Conservation (phyloP, 2,888 invertebrate genomes). For the Meandrusa payeni region DNA sequence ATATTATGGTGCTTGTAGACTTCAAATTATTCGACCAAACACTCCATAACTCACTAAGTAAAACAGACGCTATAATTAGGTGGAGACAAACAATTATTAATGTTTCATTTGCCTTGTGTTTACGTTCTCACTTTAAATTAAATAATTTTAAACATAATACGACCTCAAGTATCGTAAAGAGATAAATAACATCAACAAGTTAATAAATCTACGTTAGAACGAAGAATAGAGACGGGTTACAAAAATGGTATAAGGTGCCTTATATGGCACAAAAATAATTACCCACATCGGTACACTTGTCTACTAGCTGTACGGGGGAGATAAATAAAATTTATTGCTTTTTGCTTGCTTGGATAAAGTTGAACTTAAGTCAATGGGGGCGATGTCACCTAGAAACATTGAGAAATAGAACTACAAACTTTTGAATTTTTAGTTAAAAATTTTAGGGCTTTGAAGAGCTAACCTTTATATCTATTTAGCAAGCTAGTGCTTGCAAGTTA, state of each 20-base stretch:
- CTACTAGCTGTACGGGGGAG: conserved; percentile 12
- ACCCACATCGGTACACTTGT: conserved; percentile 22
- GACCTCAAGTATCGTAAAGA: conserved; percentile 1
- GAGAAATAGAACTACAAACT: too few species aligned
- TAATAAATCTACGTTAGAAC: conserved; percentile 24
- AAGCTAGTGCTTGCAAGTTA: too few species aligned
- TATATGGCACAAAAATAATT: conserved; percentile 24
- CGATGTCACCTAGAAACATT: too few species aligned
- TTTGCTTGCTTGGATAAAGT: conserved; percentile 1
- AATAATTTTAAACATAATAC: conserved; percentile 5
- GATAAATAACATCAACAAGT: conserved; percentile 18
- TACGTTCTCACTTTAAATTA: background rate
- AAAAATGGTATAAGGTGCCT: conserved; percentile 19
- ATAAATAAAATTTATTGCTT: conserved; percentile 21
- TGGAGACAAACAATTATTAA: too few species aligned
- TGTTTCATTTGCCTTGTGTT: background rate
- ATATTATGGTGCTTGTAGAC: too few species aligned
- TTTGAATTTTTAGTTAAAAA: too few species aligned
- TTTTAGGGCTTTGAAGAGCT: too few species aligned
- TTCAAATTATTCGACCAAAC: too few species aligned
- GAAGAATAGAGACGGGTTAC: conserved; percentile 24
- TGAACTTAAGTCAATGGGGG: too few species aligned
- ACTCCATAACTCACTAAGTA: too few species aligned
- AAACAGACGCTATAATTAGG: too few species aligned
- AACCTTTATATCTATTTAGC: too few species aligned